Evolutionary conservation across 1,140 invertebrate genomes (phyloP).

Genomic region (Caenorhabditis latens): DNA sequence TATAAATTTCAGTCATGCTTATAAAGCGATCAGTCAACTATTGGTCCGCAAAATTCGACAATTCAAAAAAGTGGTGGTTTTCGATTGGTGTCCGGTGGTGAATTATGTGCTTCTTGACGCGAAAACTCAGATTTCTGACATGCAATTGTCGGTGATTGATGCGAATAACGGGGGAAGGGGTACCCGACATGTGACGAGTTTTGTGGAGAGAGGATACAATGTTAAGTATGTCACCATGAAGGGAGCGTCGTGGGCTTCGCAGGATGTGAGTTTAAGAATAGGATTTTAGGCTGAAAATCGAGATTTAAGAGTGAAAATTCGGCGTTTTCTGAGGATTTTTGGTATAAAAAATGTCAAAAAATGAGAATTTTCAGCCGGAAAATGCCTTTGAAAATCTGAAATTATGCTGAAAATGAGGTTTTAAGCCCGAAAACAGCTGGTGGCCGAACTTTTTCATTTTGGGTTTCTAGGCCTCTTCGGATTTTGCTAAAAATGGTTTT

Average conservation of each 20-base stretch:
- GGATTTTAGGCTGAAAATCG: background rate
- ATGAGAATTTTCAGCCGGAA: too few relatives aligned
- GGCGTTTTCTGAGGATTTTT: too few relatives aligned
- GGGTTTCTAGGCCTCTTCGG: too few relatives aligned
- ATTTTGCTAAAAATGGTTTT: too few relatives aligned
- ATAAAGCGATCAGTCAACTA: constrained; percentile 32
- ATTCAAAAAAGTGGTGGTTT: constrained; percentile 46
- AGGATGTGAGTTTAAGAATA: background rate
- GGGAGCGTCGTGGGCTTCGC: constrained; percentile 23
- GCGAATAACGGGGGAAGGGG: constrained; percentile 27
- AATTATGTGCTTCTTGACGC: constrained; percentile 26
- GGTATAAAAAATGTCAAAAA: too few relatives aligned
- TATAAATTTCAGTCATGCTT: constrained; percentile 28
- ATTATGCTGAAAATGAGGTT: too few relatives aligned
- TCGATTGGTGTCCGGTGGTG: constrained; percentile 38
- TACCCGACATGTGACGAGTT: background rate
- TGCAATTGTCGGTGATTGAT: constrained; percentile 50
- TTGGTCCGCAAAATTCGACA: constrained; percentile 19
- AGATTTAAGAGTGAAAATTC: too few relatives aligned
- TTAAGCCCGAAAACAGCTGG: too few relatives aligned
- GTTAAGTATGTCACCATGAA: constrained; percentile 23
- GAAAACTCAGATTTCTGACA: constrained; percentile 27
- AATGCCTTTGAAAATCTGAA: too few relatives aligned
- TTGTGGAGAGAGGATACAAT: constrained; percentile 26
- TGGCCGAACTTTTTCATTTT: too few relatives aligned